Evolutionary conservation across 2,797 vertebrate species (phyloP).

Genomic region (Ficedula albicollis): DNA sequence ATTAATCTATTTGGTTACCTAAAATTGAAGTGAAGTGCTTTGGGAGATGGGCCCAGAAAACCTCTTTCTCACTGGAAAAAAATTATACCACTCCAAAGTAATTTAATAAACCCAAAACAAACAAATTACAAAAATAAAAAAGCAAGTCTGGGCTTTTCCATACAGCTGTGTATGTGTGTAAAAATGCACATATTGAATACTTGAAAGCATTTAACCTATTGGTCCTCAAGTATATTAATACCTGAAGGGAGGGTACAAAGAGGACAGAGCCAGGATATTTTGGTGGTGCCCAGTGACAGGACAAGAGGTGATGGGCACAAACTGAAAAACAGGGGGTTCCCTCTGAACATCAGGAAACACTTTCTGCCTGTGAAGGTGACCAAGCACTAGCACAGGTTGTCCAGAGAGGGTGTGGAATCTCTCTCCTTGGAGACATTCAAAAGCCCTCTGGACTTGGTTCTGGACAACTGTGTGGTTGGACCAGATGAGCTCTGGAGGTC

Average conservation of each 20-base stretch:
- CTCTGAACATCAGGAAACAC: background rate
- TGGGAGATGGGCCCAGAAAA: background rate
- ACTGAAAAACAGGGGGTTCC: background rate
- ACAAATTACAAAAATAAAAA: background rate
- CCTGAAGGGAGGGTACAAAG: background rate
- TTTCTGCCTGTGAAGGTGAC: background rate
- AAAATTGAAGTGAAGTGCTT: background rate
- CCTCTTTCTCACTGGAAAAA: background rate
- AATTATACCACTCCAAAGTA: background rate
- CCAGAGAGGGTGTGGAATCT: background rate
- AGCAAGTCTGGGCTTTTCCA: background rate
- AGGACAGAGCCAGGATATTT: background rate
- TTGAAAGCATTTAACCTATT: background rate
- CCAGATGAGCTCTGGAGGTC: background rate
- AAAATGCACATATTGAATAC: background rate
- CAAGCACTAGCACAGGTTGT: accelerated
- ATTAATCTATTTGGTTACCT: background rate
- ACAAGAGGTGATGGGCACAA: background rate
- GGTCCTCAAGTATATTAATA: background rate
- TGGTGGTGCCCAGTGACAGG: background rate
- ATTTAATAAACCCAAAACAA: background rate
- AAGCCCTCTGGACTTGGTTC: accelerated
- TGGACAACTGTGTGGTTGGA: background rate
- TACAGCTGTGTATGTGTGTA: background rate
- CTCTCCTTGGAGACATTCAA: background rate